phyloP scores from a whole-genome alignment of 2,797 vertebrate species.

The Nannoperca australis region DNA sequence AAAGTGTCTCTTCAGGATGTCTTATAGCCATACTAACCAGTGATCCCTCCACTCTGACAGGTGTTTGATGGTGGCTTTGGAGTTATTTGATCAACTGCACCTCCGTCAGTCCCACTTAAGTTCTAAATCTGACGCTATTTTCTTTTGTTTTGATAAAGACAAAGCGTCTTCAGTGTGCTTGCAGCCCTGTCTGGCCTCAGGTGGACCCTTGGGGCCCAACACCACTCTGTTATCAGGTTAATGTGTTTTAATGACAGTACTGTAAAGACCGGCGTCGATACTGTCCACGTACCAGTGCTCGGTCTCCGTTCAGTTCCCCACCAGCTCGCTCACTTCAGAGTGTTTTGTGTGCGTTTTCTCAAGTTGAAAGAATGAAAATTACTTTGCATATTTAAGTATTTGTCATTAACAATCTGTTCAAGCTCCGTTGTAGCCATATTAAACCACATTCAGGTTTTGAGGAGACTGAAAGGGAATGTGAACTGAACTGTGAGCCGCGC shows the following conservation, averaged over 20 bases:
- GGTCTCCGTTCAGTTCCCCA: conserved; percentile 13
- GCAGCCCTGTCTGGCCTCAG: conserved; percentile 41
- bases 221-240: conserved; percentile 55
- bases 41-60: conserved; percentile 61
- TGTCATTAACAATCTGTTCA: background rate
- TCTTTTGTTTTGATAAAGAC: background rate
- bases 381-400: conserved; percentile 15
- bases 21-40: conserved; percentile 72
- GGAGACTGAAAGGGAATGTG: background rate
- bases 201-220: conserved; percentile 44
- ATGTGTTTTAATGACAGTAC: conserved; percentile 34
- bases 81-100: conserved; percentile 8
- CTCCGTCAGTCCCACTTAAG: background rate
- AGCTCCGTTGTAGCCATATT: conserved; percentile 43
- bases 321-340: conserved; percentile 11
- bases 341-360: background rate
- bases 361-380: background rate
- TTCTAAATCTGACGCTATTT: background rate
- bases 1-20: conserved; percentile 66
- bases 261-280: conserved; percentile 46
- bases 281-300: conserved; percentile 28
- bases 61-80: conserved; percentile 16
- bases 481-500: background rate
- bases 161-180: conserved; percentile 28
- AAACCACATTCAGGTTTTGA: conserved; percentile 51